A percentile compares a stretch with the other conserved stretches of the same genome.
phyloP scores from a whole-genome alignment of 2,113 vertebrate genomes.

The pig (Sus scrofa) region DNA sequence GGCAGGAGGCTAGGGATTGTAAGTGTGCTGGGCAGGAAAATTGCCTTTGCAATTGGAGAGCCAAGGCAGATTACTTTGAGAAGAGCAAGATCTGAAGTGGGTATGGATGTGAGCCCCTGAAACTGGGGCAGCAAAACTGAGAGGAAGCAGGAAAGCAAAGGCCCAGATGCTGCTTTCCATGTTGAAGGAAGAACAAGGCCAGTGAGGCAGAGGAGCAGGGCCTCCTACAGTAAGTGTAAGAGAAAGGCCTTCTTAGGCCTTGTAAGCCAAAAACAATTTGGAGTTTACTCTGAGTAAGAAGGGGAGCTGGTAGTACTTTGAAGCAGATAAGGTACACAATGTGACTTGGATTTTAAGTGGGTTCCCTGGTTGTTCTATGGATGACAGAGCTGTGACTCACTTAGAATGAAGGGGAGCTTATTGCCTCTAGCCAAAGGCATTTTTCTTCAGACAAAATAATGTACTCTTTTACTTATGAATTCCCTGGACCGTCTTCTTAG shows the following conservation, averaged over 20 bases:
- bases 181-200: neutral
- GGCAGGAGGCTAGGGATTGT: neutral
- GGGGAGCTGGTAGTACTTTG: neutral
- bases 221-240: neutral
- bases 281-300: neutral
- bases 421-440: neutral
- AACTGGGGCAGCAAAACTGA: neutral
- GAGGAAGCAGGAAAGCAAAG: neutral
- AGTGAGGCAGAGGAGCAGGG: neutral
- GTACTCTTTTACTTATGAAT: neutral
- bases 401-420: neutral
- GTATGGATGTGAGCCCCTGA: neutral
- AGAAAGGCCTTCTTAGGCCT: too few relatives aligned
- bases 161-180: neutral
- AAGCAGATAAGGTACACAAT: neutral
- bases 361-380: neutral
- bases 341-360: neutral
- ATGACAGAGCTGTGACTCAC: neutral
- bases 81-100: too few relatives aligned
- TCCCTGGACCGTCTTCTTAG: neutral
- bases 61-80: neutral
- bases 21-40: neutral
- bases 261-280: neutral
- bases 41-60: neutral
- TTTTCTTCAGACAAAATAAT: slow-evolving; percentile 7